phyloP scores from a whole-genome alignment of 2,113 vertebrate species.

The Hemicordylus capensis region DNA sequence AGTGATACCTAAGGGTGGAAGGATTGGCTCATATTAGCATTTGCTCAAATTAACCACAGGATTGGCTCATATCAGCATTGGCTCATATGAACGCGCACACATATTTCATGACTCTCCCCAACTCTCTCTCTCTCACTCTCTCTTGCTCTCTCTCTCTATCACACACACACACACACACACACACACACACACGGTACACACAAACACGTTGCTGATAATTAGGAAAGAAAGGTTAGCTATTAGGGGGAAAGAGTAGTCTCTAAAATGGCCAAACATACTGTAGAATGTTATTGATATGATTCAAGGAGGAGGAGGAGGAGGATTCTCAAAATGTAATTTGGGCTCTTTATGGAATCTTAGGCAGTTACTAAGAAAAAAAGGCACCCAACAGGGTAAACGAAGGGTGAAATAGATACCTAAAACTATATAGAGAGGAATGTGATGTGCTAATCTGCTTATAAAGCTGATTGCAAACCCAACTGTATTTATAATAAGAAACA shows the following conservation, averaged over 20 bases:
- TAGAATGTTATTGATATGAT: background rate
- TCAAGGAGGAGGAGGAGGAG: too few relatives aligned
- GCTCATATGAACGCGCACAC: too few relatives aligned
- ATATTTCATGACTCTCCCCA: background rate
- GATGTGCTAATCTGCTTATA: too few relatives aligned
- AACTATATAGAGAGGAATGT: too few relatives aligned
- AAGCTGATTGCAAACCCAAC: too few relatives aligned
- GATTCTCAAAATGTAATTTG: background rate
- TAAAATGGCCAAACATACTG: background rate
- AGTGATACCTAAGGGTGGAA: constrained; percentile 1
- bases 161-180: background rate
- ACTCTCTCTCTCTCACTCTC: background rate
- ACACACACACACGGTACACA: background rate
- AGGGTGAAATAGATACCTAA: too few relatives aligned
- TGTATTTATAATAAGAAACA: too few relatives aligned
- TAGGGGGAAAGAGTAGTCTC: background rate
- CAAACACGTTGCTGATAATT: background rate
- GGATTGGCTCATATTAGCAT: background rate
- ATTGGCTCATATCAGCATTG: background rate
- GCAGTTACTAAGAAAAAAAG: too few relatives aligned
- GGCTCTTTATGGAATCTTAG: background rate
- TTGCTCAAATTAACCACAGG: background rate
- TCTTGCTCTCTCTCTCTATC: too few relatives aligned
- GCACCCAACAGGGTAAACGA: too few relatives aligned
- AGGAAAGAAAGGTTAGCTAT: background rate